These are phyloP conservation scores for Ploceus nigricollis DNA, from an alignment of 2,113 vertebrate genomes.

Conservation along the genomic window DNA sequence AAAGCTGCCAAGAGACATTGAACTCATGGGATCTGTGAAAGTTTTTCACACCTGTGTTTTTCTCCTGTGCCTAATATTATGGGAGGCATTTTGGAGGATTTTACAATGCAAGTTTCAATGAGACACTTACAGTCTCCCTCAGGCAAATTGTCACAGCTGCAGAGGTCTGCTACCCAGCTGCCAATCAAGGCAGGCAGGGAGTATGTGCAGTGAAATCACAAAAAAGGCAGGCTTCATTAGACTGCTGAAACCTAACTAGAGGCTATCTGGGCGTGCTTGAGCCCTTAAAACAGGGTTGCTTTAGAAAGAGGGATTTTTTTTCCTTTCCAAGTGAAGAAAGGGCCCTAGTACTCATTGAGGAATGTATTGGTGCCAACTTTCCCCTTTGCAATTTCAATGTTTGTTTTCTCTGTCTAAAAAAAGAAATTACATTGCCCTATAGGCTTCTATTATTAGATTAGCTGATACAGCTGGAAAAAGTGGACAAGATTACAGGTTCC, in stretches of 20 bases:
- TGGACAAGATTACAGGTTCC: slow-evolving; percentile 20
- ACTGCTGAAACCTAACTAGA: slow-evolving; percentile 43
- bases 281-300: neutral
- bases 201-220: slow-evolving; percentile 56
- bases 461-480: slow-evolving; percentile 48
- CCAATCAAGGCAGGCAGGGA: slow-evolving; percentile 66
- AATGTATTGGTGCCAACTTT: slow-evolving; percentile 19
- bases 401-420: slow-evolving; percentile 52
- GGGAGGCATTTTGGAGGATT: slow-evolving; percentile 66
- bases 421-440: neutral
- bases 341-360: neutral
- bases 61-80: slow-evolving; percentile 66
- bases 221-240: slow-evolving; percentile 55
- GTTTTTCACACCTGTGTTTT: slow-evolving; percentile 70
- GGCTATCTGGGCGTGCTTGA: slow-evolving; percentile 12
- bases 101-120: slow-evolving; percentile 66
- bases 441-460: slow-evolving; percentile 48
- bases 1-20: slow-evolving; percentile 63
- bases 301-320: neutral
- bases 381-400: slow-evolving; percentile 14
- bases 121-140: slow-evolving; percentile 68
- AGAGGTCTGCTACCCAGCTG: slow-evolving; percentile 68
- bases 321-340: slow-evolving; percentile 3
- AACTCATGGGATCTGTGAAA: slow-evolving; percentile 61
- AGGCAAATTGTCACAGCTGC: slow-evolving; percentile 69